Evolutionary conservation across 2,797 vertebrate genomes (phyloP).

Genomic region (Spinibarbus caldwelli): DNA sequence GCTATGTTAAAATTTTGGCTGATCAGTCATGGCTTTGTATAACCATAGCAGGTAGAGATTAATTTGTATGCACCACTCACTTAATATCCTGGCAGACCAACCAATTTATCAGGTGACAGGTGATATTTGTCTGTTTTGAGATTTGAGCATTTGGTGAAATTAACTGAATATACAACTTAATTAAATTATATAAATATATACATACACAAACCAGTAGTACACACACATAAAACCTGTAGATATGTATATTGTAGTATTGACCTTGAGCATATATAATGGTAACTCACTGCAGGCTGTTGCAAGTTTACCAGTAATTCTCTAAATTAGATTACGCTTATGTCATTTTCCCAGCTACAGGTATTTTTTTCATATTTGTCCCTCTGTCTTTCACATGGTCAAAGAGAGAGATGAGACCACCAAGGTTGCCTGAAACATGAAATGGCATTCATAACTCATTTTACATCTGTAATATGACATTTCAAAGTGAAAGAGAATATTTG

Average conservation of each 20-base stretch:
- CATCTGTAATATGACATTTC: neutral
- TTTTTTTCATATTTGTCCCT: neutral
- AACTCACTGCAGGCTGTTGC: neutral
- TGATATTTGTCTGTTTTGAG: neutral
- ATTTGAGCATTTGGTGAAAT: neutral
- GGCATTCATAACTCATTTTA: constrained; percentile 21
- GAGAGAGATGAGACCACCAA: constrained; percentile 10
- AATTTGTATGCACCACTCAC: neutral
- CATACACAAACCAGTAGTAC: too few relatives aligned
- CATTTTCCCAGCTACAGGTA: neutral
- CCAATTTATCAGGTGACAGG: neutral
- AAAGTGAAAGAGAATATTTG: neutral
- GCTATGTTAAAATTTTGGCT: neutral
- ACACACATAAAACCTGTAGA: neutral
- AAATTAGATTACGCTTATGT: neutral
- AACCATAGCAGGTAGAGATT: neutral
- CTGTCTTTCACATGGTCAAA: neutral
- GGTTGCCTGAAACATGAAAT: constrained; percentile 8
- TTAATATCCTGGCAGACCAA: constrained; percentile 6
- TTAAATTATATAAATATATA: neutral
- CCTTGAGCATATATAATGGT: neutral
- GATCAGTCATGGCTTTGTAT: neutral
- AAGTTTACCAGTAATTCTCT: constrained; percentile 5
- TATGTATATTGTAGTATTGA: neutral
- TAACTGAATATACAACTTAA: neutral